Evolutionary conservation across 2,888 invertebrate genomes (phyloP).

Genomic region (Drosophila cognata): DNA sequence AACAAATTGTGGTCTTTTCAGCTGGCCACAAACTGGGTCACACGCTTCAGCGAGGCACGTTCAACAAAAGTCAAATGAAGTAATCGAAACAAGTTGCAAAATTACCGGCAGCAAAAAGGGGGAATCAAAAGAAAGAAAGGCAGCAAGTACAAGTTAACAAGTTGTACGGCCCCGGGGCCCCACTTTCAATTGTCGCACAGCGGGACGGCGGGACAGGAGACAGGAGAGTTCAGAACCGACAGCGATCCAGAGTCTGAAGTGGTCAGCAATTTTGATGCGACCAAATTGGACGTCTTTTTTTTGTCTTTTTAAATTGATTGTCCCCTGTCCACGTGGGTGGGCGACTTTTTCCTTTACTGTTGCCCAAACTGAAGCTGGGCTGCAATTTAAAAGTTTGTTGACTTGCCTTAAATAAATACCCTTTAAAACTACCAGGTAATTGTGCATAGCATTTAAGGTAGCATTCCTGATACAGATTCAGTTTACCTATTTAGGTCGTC

Average conservation of each 20-base stretch:
- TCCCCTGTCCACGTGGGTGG: conserved; percentile 56
- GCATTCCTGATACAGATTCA: neutral
- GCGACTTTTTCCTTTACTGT: conserved; percentile 33
- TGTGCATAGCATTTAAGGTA: neutral
- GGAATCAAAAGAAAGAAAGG: conserved; percentile 26
- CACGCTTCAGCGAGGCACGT: conserved; percentile 39
- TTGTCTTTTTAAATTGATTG: conserved; percentile 53
- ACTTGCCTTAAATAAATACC: conserved; percentile 10
- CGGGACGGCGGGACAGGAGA: conserved; percentile 47
- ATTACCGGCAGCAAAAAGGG: conserved; percentile 23
- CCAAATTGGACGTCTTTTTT: conserved; percentile 57
- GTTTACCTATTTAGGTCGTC: neutral
- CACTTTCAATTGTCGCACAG: conserved; percentile 77
- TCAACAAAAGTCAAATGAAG: conserved; percentile 58
- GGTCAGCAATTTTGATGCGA: conserved; percentile 59
- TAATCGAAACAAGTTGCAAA: conserved; percentile 63
- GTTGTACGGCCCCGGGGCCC: conserved; percentile 54
- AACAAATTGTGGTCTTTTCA: conserved; percentile 48
- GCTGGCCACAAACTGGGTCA: conserved; percentile 46
- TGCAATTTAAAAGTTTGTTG: conserved; percentile 43
- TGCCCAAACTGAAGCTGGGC: conserved; percentile 1
- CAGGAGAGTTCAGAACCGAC: conserved; percentile 12
- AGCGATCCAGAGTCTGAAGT: conserved; percentile 17
- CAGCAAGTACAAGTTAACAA: conserved; percentile 68
- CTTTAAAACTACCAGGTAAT: neutral